Evolutionary conservation across 2,888 invertebrate species (phyloP).

Genomic region (Mechanitis mazaeus): DNA sequence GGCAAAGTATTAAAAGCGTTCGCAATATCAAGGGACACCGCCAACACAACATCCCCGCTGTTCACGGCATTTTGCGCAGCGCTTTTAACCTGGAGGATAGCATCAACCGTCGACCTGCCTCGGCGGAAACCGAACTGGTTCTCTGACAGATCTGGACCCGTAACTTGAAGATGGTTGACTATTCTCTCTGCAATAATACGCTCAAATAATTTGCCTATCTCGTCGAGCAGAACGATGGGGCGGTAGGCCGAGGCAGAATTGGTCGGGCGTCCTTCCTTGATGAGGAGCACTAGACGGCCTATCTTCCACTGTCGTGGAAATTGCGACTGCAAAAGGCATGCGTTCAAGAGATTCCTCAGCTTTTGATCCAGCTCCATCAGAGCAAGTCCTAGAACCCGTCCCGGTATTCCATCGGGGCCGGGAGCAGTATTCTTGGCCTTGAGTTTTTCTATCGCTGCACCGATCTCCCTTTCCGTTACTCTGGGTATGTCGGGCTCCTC

Average conservation of each 20-base stretch:
- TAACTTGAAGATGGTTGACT: constrained; percentile 9
- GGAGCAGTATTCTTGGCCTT: constrained; percentile 18
- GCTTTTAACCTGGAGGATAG: constrained; percentile 10
- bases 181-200: constrained; percentile 16
- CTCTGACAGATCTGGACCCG: constrained; percentile 17
- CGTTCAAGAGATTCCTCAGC: constrained; percentile 13
- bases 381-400: constrained; percentile 15
- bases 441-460: constrained; percentile 2
- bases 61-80: constrained; percentile 15
- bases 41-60: constrained; percentile 25
- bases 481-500: neutral
- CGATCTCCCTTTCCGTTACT: constrained; percentile 8
- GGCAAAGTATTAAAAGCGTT: constrained; percentile 34
- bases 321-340: constrained; percentile 17
- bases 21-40: constrained; percentile 29
- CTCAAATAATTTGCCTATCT: constrained; percentile 21
- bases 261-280: constrained; percentile 11
- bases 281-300: constrained; percentile 15
- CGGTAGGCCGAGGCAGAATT: constrained; percentile 18
- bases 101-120: constrained; percentile 20
- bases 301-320: constrained; percentile 23
- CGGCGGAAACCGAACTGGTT: constrained; percentile 17
- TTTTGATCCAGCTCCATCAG: constrained; percentile 12
- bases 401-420: constrained; percentile 26
- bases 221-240: constrained; percentile 23